phyloP scores from a whole-genome alignment of 2,113 vertebrate genomes.

The Eolophus roseicapilla region DNA sequence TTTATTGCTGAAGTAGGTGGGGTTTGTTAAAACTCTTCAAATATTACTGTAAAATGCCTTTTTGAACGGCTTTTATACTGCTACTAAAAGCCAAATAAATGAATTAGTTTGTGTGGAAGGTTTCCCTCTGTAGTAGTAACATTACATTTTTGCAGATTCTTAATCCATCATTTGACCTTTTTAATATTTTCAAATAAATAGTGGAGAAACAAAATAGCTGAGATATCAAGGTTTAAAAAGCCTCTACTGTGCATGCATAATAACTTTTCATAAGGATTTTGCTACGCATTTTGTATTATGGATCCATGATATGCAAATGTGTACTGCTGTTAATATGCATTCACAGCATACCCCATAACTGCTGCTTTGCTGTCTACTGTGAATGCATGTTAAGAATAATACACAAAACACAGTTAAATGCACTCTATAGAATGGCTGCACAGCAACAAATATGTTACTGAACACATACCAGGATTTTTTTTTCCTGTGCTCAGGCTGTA shows the following conservation, averaged over 20 bases:
- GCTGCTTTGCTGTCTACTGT: slow-evolving; percentile 65
- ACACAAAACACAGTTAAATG: slow-evolving; percentile 16
- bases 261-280: slow-evolving; percentile 61
- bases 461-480: not conserved
- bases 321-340: slow-evolving; percentile 61
- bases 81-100: not conserved
- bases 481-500: not conserved
- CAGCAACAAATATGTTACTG: not conserved
- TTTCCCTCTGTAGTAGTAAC: slow-evolving; percentile 30
- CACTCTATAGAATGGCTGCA: not conserved
- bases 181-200: slow-evolving; percentile 65
- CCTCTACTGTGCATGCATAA: slow-evolving; percentile 56
- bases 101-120: slow-evolving; percentile 2
- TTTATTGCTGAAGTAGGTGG: not conserved
- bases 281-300: slow-evolving; percentile 34
- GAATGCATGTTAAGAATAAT: slow-evolving; percentile 59
- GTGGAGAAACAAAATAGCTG: slow-evolving; percentile 57
- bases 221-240: slow-evolving; percentile 65
- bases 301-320: slow-evolving; percentile 58
- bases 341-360: slow-evolving; percentile 48
- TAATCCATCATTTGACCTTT: slow-evolving; percentile 58
- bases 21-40: not conserved
- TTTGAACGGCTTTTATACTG: not conserved
- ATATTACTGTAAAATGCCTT: not conserved
- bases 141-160: slow-evolving; percentile 48